Evolutionary conservation across 2,113 vertebrate species (phyloP).

Genomic region (Myrmophylax atrothorax): DNA sequence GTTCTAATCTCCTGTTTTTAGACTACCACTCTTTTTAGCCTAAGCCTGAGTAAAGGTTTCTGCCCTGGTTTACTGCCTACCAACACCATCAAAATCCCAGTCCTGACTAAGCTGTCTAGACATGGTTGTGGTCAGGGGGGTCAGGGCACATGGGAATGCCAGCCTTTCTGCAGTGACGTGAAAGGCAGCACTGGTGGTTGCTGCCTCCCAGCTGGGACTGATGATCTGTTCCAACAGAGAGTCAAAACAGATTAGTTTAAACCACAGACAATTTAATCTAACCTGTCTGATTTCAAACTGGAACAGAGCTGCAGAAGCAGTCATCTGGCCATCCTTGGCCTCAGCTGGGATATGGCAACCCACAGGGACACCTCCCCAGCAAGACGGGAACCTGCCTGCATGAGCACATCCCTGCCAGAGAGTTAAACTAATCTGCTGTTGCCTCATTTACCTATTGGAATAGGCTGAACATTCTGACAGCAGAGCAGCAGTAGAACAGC

Average conservation of each 20-base stretch:
- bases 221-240: slow-evolving; percentile 39
- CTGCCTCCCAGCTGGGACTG: slow-evolving; percentile 15
- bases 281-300: slow-evolving; percentile 33
- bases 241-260: slow-evolving; percentile 55
- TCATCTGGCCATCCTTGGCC: slow-evolving; percentile 17
- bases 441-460: slow-evolving; percentile 36
- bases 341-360: slow-evolving; percentile 43
- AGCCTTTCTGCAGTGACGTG: not conserved
- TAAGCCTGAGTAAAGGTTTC: not conserved
- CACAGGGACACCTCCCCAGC: not conserved
- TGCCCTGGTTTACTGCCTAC: not conserved
- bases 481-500: not conserved
- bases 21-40: not conserved
- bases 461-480: not conserved
- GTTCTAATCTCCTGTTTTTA: not conserved
- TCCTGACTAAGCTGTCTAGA: not conserved
- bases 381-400: not conserved
- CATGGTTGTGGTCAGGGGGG: accelerated
- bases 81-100: not conserved
- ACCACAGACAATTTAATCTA: slow-evolving; percentile 57
- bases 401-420: not conserved
- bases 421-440: slow-evolving; percentile 3
- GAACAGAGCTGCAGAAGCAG: slow-evolving; percentile 22
- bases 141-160: not conserved
- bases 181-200: not conserved